These are phyloP conservation scores for Pogonocichla stellata DNA, from an alignment of 2,113 vertebrate species.

Conservation along the genomic window DNA sequence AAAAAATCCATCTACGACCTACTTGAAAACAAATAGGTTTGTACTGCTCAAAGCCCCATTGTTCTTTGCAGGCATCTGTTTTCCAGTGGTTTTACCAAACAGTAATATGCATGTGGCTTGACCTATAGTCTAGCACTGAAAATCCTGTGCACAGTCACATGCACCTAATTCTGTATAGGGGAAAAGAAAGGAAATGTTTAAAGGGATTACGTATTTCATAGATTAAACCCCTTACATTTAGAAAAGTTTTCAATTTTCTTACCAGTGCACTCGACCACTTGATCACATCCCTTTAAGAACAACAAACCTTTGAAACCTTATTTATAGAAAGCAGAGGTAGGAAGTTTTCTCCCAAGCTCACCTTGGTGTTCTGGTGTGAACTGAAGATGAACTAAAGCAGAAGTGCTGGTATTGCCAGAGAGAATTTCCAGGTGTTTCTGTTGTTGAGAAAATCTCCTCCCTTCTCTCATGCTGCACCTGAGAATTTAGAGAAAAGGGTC, in stretches of 20 bases:
- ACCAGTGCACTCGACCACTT: not conserved
- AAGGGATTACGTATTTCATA: not conserved
- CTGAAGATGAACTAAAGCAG: not conserved
- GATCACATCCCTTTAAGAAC: not conserved
- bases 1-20: not conserved
- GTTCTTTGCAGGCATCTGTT: not conserved
- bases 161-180: not conserved
- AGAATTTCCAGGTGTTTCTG: not conserved
- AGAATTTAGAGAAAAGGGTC: not conserved
- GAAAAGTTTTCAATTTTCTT: not conserved
- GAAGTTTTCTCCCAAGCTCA: not conserved
- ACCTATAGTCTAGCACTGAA: not conserved
- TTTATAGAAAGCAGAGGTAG: not conserved
- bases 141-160: not conserved
- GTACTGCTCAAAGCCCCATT: not conserved
- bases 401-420: not conserved
- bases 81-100: not conserved
- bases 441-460: not conserved
- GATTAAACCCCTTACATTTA: not conserved
- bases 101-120: not conserved
- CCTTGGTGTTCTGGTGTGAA: not conserved
- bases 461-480: not conserved
- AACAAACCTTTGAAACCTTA: not conserved
- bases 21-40: conserved; percentile 25
- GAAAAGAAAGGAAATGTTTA: not conserved